phyloP scores from a whole-genome alignment of 2,113 vertebrate genomes.

The Trachemys scripta region DNA sequence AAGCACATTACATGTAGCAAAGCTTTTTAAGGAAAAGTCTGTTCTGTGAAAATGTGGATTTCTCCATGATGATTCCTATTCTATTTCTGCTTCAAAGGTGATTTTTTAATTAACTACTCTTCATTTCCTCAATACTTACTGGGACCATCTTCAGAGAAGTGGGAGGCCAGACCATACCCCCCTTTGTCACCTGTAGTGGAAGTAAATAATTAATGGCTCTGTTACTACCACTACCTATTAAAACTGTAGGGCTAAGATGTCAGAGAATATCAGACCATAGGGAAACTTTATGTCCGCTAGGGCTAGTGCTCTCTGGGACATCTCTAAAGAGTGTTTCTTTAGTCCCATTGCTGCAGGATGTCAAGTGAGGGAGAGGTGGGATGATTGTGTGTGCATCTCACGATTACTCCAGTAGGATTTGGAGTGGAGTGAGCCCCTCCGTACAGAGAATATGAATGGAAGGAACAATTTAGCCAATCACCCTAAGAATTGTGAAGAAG shows the following conservation, averaged over 20 bases:
- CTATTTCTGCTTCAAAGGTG: not conserved
- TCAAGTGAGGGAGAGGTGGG: not conserved
- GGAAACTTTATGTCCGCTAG: not conserved
- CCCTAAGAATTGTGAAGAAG: not conserved
- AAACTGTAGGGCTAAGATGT: not conserved
- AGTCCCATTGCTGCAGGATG: not conserved
- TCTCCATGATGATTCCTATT: not conserved
- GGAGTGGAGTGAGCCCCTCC: not conserved
- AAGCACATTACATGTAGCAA: not conserved
- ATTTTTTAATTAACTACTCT: not conserved
- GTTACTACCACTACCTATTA: not conserved
- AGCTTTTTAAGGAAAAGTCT: not conserved
- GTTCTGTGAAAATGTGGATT: not conserved
- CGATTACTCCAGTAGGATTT: not conserved
- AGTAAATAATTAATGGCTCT: not conserved
- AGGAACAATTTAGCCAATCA: not conserved
- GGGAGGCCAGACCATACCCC: not conserved
- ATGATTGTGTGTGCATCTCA: not conserved
- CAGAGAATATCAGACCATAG: not conserved
- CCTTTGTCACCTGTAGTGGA: not conserved
- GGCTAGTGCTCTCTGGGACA: not conserved
- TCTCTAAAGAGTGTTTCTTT: not conserved
- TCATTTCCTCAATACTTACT: not conserved
- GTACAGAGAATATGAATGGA: not conserved
- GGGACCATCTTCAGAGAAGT: not conserved